Base-by-base conservation (phyloP, 2,888 invertebrate genomes). In the Lasioglossum oenotherae region DNA sequence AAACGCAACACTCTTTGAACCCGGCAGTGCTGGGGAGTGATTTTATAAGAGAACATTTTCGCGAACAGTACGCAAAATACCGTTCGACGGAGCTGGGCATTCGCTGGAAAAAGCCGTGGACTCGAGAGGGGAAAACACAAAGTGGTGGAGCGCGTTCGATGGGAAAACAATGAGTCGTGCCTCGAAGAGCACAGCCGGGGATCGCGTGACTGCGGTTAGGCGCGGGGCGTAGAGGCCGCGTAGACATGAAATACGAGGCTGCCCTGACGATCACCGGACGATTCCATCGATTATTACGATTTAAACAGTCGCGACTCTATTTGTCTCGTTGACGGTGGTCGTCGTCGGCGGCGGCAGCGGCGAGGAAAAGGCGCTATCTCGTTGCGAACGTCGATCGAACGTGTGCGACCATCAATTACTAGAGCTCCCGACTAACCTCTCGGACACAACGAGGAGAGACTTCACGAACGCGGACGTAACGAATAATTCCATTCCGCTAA, bases 271-370 rank as follows among this genome's bases (percentile, higher is more conserved):
- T 57, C 69, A n/a, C 79, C 67, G 86, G 67, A 77, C 76, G 84
- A 82, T 86, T 82, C 82, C 75, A 74, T 75, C 81, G 80, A 90
- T 90, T 86, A 84, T 84, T 84, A 84, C 80, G 84, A 82, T 86
- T 81, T 76, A 80, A 86, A 86, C 80, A 80, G 72, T 84, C 87
- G 44, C 82, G 71, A 81, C 78, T 80, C 82, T 75, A 82, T 82
- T 74, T 60, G 82, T 79, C 80, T 53, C 72, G 53, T 35, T 49
- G 41, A 71, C 60, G 71, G 64, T 71, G 73, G 72, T 81, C 49
- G 57, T 31, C 80, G 73, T 19, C 31, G 31, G 64, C 64, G 16
- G 73, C 49, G 81, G 64, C 64, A n/a, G 73, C 49, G 81, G 35
- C 81, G 81, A 83, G 31, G 81, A 76, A 76, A 60, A 72, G 77